A percentile compares a stretch with the other conserved stretches of the same genome.
These are phyloP conservation scores for Aethina tumida DNA, from an alignment of 1,140 invertebrate genomes.

Conservation along the genomic window DNA sequence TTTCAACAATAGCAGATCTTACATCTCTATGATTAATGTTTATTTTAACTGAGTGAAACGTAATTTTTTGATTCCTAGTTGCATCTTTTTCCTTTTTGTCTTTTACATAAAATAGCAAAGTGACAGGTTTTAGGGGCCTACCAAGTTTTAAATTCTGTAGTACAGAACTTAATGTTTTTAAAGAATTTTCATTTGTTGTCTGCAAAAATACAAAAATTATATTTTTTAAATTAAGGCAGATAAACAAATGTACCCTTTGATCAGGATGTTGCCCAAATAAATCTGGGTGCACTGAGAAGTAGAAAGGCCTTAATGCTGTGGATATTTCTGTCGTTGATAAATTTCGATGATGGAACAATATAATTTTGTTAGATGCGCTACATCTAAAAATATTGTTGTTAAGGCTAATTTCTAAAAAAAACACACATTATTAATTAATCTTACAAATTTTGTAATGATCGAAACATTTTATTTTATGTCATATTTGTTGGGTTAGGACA, in stretches of 20 bases:
- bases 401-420: too few relatives aligned
- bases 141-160: conserved; percentile 62
- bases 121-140: conserved; percentile 45
- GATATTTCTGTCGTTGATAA: conserved; percentile 72
- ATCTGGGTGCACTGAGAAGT: conserved; percentile 92
- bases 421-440: too few relatives aligned
- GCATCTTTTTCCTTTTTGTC: conserved; percentile 47
- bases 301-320: conserved; percentile 83
- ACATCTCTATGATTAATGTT: conserved; percentile 57
- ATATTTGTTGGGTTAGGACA: too few relatives aligned
- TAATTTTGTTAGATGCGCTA: too few relatives aligned
- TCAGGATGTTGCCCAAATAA: conserved; percentile 84
- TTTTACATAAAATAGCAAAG: conserved; percentile 65
- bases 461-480: too few relatives aligned
- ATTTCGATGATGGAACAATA: too few relatives aligned
- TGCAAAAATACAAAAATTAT: conserved; percentile 36
- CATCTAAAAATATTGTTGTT: too few relatives aligned
- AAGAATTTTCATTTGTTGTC: conserved; percentile 82
- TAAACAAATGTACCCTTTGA: conserved; percentile 65
- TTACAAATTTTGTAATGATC: too few relatives aligned
- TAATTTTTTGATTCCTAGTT: conserved; percentile 5
- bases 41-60: conserved; percentile 50
- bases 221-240: conserved; percentile 1
- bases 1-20: conserved; percentile 60
- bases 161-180: conserved; percentile 78